Evolutionary conservation across 2,113 vertebrate genomes (phyloP), one percentile per base, ranked within the genome.

Genomic region (Cranoglanis bouderius): DNA sequence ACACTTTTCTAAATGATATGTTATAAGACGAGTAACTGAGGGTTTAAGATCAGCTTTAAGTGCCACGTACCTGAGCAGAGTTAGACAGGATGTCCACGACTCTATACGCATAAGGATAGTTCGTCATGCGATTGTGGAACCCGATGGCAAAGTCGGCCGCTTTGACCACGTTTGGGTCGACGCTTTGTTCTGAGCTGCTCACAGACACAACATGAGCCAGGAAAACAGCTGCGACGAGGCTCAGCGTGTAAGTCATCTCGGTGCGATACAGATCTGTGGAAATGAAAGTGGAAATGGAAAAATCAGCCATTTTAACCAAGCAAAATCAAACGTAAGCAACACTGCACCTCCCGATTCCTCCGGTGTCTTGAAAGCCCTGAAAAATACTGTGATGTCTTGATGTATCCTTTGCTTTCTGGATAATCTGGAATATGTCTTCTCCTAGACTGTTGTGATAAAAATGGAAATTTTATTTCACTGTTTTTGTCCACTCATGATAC

Each of bases 101-200:
- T 88, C 91, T 93, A 88, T 88, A 92, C 16, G 90, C 91, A 14
- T 88, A 92, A 8, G 85, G 26, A 49, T 84, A 89, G 61, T 74
- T 88, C 1, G n/a, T 87, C 80, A 88, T 89, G 46, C 46, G 84
- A 83, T 93, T 93, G 67, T 92, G 89, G 24, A 51, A 21, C 1
- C 43, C 35, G 35, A 93, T 84, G 82, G 90, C 92, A 65, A 88
- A 92, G 63, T 91, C 61, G 13, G 92, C 92, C 9, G 82, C 91
- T 35, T 81, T 72, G 2, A 90, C n/a, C 0, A 90, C 85, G 10
- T 90, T 67, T 12, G 85, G 87, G 51, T 78, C 35, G 14, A 87
- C 2, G 2, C 46, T 24, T n/a, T 65, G 67, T 13, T 2, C 13
- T 16, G 49, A 49, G 13, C 57, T 43, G 74, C 82, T 61, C 32